Conservation (phyloP, 2,113 vertebrate genomes). For the Alexandromys fortis region DNA sequence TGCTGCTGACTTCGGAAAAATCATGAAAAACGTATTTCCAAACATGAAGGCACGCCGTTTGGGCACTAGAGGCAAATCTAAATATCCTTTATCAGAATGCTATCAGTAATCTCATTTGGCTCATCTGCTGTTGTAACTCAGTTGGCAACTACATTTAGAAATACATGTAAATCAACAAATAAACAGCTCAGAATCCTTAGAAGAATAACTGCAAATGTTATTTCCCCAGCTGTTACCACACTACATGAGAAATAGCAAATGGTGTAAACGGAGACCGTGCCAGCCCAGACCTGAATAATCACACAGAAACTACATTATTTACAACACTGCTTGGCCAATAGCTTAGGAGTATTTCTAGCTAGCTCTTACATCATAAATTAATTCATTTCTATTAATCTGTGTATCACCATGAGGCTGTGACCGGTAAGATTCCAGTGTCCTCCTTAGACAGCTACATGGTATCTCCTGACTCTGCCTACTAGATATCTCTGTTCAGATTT, state of each 20-base stretch:
- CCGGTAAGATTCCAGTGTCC: too few relatives aligned
- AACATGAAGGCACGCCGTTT: conserved; percentile 99
- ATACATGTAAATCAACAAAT: conserved; percentile 85
- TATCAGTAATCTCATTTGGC: conserved; percentile 78
- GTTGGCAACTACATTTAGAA: conserved; percentile 88
- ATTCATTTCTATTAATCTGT: too few relatives aligned
- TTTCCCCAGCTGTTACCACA: conserved; percentile 52
- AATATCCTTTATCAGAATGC: conserved; percentile 95
- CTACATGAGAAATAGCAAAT: conserved; percentile 78
- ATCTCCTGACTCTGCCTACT: too few relatives aligned
- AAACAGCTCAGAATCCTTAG: conserved; percentile 75
- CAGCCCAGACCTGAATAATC: too few relatives aligned
- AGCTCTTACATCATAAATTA: too few relatives aligned
- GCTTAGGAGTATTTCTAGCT: too few relatives aligned
- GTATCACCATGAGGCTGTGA: too few relatives aligned
- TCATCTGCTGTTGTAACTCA: conserved; percentile 88
- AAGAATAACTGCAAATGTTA: conserved; percentile 77
- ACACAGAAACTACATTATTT: too few relatives aligned
- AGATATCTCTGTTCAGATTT: too few relatives aligned
- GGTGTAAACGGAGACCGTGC: too few relatives aligned
- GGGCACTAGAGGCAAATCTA: conserved; percentile 99
- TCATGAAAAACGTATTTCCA: conserved; percentile 99
- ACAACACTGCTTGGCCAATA: too few relatives aligned
- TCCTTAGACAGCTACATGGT: too few relatives aligned
- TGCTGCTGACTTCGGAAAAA: conserved; percentile 99